A percentile compares a stretch with the other conserved stretches of the same genome.
phyloP scores from a whole-genome alignment of 2,113 vertebrate species.

The Dryoscopus gambensis region DNA sequence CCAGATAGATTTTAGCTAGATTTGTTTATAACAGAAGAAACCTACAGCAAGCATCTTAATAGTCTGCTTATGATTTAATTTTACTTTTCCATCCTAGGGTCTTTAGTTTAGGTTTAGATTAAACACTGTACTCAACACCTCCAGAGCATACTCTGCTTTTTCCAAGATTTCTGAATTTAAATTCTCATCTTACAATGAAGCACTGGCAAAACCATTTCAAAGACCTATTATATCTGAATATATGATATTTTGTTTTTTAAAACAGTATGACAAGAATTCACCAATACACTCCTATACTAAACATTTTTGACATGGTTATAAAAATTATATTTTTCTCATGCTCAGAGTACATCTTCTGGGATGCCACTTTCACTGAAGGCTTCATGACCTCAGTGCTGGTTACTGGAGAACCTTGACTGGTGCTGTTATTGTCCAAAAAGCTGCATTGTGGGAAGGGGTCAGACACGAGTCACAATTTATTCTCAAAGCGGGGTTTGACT shows the following conservation, averaged over 20 bases:
- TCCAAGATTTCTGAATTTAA: background rate
- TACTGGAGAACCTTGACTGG: background rate
- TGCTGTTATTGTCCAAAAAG: background rate
- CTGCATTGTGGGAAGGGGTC: background rate
- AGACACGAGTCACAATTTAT: background rate
- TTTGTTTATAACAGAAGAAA: background rate
- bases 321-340: background rate
- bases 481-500: background rate
- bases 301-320: background rate
- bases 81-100: background rate
- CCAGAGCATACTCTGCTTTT: background rate
- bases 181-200: background rate
- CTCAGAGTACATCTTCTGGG: background rate
- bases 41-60: background rate
- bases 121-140: background rate
- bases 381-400: background rate
- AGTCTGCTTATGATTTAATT: background rate
- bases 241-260: background rate
- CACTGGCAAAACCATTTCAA: background rate
- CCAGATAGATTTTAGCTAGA: background rate
- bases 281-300: background rate
- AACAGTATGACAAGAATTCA: background rate
- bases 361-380: background rate
- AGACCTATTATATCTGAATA: background rate
- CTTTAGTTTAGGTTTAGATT: background rate